phyloP scores from a whole-genome alignment of 2,797 vertebrate species.

The Acanthiza pusilla region DNA sequence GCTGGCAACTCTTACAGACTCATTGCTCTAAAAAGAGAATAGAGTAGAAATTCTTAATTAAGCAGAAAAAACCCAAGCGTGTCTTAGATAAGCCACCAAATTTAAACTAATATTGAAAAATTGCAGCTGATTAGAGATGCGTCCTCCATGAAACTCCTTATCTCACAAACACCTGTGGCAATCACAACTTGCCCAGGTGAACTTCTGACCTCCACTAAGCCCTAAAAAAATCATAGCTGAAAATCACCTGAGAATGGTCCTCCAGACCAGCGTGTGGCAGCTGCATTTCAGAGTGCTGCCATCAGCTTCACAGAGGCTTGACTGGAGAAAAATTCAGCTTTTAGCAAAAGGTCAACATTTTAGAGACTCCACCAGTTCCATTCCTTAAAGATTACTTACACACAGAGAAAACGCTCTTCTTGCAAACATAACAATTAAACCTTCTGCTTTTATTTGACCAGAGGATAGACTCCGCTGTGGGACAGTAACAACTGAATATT shows the following conservation, averaged over 20 bases:
- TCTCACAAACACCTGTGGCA: background rate
- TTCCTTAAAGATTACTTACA: background rate
- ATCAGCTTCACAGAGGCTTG: background rate
- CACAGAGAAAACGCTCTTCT: background rate
- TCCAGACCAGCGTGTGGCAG: background rate
- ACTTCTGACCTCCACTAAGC: background rate
- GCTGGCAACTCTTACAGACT: background rate
- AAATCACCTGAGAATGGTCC: background rate
- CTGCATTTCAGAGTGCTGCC: background rate
- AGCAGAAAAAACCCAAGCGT: background rate
- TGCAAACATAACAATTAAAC: background rate
- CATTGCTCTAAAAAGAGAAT: background rate
- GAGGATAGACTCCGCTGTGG: no score
- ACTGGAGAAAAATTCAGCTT: background rate
- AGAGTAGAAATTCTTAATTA: background rate
- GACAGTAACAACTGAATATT: background rate
- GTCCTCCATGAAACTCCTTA: background rate
- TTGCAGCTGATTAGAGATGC: background rate
- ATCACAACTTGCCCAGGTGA: background rate
- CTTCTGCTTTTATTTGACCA: background rate
- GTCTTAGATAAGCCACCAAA: background rate
- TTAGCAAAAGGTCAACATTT: background rate
- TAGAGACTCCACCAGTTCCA: background rate
- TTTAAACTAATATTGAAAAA: background rate
- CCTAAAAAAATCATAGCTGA: background rate